These are phyloP conservation scores for Drosophila athabasca DNA, from an alignment of 1,140 invertebrate genomes.

Conservation along the genomic window DNA sequence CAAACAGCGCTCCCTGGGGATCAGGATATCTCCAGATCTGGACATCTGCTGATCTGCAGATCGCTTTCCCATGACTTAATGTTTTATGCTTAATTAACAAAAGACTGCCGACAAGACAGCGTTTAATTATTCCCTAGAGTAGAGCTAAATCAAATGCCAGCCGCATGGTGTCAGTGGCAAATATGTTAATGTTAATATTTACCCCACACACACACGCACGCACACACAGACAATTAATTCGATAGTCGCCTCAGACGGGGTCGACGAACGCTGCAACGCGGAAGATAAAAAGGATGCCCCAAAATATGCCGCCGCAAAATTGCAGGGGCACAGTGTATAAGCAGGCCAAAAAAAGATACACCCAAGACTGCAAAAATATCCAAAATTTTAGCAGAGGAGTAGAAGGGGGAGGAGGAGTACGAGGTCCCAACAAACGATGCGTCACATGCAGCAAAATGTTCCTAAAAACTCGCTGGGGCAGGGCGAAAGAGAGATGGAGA, in stretches of 20 bases:
- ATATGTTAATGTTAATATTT: slow-evolving; percentile 61
- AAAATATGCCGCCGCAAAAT: slow-evolving; percentile 68
- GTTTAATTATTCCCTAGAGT: slow-evolving; percentile 63
- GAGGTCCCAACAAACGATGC: slow-evolving; percentile 51
- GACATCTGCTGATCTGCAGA: slow-evolving; percentile 37
- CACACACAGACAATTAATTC: slow-evolving; percentile 52
- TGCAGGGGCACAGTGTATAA: slow-evolving; percentile 34
- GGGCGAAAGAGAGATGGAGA: slow-evolving; percentile 4
- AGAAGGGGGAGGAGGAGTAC: too few species aligned
- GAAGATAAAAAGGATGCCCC: slow-evolving; percentile 81
- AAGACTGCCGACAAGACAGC: slow-evolving; percentile 62
- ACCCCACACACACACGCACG: slow-evolving; percentile 26
- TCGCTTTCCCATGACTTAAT: slow-evolving; percentile 74
- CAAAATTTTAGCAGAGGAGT: slow-evolving; percentile 62
- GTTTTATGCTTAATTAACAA: slow-evolving; percentile 78
- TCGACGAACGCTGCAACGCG: slow-evolving; percentile 72
- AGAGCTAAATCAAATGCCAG: slow-evolving; percentile 66
- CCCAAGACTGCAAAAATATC: slow-evolving; percentile 65
- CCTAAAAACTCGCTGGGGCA: slow-evolving; percentile 51
- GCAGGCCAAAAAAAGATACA: slow-evolving; percentile 49
- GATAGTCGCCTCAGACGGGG: slow-evolving; percentile 44
- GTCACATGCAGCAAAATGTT: slow-evolving; percentile 74
- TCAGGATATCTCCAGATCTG: slow-evolving; percentile 17
- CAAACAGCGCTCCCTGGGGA: slow-evolving; percentile 38
- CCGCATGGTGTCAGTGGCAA: slow-evolving; percentile 37